Percentiles rank a stretch among this genome's conserved stretches.
phyloP scores from a whole-genome alignment of 2,797 vertebrate genomes.

The Austrolebias charrua region DNA sequence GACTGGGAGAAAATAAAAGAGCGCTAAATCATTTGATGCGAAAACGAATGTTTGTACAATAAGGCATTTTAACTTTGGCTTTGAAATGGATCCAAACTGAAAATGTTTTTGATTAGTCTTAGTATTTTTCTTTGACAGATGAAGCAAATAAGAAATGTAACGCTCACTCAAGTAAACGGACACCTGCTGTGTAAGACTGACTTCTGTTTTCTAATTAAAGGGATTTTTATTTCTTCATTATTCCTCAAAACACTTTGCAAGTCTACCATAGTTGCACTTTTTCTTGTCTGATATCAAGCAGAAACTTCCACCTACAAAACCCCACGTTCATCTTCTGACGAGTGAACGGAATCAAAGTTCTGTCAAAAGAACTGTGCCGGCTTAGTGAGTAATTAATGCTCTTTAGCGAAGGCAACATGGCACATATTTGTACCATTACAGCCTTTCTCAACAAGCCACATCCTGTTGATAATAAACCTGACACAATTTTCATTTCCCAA shows the following conservation, averaged over 20 bases:
- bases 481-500: too few species aligned
- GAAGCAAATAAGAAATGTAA: background rate
- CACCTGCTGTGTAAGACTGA: background rate
- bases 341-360: slow-evolving; percentile 16
- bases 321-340: slow-evolving; percentile 1
- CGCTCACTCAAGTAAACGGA: slow-evolving; percentile 2
- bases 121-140: background rate
- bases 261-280: background rate
- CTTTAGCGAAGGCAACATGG: background rate
- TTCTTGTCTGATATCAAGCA: slow-evolving; percentile 4
- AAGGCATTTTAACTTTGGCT: background rate
- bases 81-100: too few species aligned
- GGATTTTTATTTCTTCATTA: background rate
- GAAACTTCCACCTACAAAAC: background rate
- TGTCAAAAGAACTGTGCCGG: background rate
- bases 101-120: background rate
- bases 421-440: slow-evolving; percentile 5
- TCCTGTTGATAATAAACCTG: too few species aligned
- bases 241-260: background rate
- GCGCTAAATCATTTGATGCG: slow-evolving; percentile 1
- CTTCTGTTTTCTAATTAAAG: background rate
- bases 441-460: background rate
- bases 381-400: slow-evolving; percentile 13
- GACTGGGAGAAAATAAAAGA: background rate
- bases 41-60: background rate